Evolutionary conservation across 2,797 vertebrate genomes (phyloP), one percentile per base, ranked within the genome.

Genomic region (Myripristis jacobus): DNA sequence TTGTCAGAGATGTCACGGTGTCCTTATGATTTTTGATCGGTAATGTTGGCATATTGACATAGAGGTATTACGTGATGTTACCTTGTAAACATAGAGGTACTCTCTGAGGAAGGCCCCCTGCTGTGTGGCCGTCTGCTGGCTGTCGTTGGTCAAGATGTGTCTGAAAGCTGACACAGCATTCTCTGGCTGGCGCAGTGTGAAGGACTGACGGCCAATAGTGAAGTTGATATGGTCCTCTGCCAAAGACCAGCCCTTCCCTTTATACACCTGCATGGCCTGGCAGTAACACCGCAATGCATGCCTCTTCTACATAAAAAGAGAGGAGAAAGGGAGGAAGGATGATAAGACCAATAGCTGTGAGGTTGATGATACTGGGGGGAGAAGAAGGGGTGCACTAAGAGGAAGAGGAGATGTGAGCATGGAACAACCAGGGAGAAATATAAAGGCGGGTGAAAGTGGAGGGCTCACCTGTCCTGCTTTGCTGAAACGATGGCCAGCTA

Each of bases 191-290:
- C 90, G 88, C 43, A 99, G 94, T 0, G 97, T 99, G 66, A 96
- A 99, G 19, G 97, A 99, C 89, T 99, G 98, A 1, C 97, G 96
- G 0, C 97, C 98, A 6, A 99, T 98, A 16, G 96, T 99, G 87
- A 99, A 98, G 90, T 99, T 99, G 83, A 99, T 99, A 68, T 99
- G 98, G 88, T 99, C 98, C 82, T 99, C 98, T 13, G 98, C 98
- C 62, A 99, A 91, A 70, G 96, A 96, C 98, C 98, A 99, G 74
- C 96, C 96, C 77, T 97, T 96, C 18, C 95, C 96, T 87, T 96
- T 96, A 89, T 99, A 99, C 73, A 99, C 96, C 90, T 99, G 98
- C 97, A 99, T 97, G 70, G 98, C 98, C 90, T 99, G 98, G 85
- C 95, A 96, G 88, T 99, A 99, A 87, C 98, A 99, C 36, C 98